Evolutionary conservation across 2,113 vertebrate genomes (phyloP), one percentile per base, ranked within the genome.

Genomic region (Chamaea fasciata): DNA sequence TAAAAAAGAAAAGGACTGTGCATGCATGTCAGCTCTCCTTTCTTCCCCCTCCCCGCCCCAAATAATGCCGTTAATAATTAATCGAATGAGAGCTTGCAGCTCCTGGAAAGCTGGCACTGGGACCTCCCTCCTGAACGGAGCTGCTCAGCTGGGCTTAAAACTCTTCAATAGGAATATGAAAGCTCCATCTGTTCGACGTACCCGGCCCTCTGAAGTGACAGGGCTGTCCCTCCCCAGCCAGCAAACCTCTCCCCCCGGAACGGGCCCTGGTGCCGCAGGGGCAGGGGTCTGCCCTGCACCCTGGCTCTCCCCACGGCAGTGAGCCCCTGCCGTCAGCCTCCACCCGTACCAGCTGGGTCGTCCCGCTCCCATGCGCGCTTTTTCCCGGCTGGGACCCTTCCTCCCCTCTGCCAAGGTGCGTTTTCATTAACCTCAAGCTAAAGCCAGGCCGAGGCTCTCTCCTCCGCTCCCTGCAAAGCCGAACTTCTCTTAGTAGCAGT

Each of bases 61-160:
- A 97, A 97, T 96, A 97, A 94, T 93, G 89, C 91, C 0, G 86
- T 97, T 95, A 97, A 97, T 97, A 97, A 97, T 97, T 97, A 96
- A 97, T 97, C 64, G 67, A 96, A 92, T 97, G 96, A 95, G 96
- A 97, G 95, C 97, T 96, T 96, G 65, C 82, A 86, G 97, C 96
- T 96, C 96, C 96, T 97, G 96, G 87, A 96, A 97, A 97, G 95
- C 97, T 97, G 96, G 96, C 95, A 77, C 95, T 92, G 95, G 89
- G 93, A 96, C 94, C 94, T 97, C 95, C 96, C 97, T 97, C 96
- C 83, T 95, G 97, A 97, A 96, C 89, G 10, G 83, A 95, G 97
- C 93, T 96, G 92, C 96, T 97, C 96, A 97, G 95, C 96, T 97
- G 96, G 96, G 96, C 90, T 96, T 95, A 95, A 92, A 95, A 95